Percentiles rank a stretch among this genome's conserved stretches.
phyloP scores from a whole-genome alignment of 2,797 vertebrate species.

The Uromys caudimaculatus region DNA sequence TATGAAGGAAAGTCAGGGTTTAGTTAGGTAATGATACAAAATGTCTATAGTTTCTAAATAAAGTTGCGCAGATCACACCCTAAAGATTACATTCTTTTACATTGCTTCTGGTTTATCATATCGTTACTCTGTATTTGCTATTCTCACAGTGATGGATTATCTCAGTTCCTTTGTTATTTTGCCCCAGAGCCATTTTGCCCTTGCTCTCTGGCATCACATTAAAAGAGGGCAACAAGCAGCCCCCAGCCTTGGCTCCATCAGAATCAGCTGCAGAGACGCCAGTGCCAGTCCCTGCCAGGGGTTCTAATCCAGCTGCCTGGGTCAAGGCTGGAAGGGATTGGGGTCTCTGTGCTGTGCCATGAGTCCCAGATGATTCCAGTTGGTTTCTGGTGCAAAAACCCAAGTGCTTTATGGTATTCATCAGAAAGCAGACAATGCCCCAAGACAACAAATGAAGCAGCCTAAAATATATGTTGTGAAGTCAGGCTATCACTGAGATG shows the following conservation, averaged over 20 bases:
- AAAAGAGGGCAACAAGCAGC: background rate
- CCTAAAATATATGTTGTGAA: slow-evolving; percentile 12
- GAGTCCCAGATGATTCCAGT: background rate
- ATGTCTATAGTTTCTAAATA: background rate
- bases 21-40: background rate
- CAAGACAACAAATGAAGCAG: background rate
- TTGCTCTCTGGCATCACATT: background rate
- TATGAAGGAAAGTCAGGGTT: slow-evolving; percentile 23
- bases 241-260: background rate
- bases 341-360: background rate
- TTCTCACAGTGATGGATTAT: slow-evolving; percentile 8
- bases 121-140: background rate
- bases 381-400: slow-evolving; percentile 26
- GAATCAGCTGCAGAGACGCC: slow-evolving; percentile 12
- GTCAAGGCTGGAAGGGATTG: background rate
- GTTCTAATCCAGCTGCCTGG: background rate
- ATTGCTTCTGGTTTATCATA: background rate
- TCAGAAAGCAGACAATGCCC: slow-evolving; percentile 21
- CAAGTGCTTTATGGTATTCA: background rate
- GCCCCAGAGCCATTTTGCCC: slow-evolving; percentile 18
- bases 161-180: slow-evolving; percentile 50
- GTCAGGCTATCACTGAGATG: background rate
- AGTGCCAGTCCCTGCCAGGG: background rate
- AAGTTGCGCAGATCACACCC: slow-evolving; percentile 2
- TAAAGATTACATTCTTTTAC: background rate